These are phyloP conservation scores for Pyrrhia umbra DNA, from an alignment of 2,888 invertebrate species.

Conservation along the genomic window DNA sequence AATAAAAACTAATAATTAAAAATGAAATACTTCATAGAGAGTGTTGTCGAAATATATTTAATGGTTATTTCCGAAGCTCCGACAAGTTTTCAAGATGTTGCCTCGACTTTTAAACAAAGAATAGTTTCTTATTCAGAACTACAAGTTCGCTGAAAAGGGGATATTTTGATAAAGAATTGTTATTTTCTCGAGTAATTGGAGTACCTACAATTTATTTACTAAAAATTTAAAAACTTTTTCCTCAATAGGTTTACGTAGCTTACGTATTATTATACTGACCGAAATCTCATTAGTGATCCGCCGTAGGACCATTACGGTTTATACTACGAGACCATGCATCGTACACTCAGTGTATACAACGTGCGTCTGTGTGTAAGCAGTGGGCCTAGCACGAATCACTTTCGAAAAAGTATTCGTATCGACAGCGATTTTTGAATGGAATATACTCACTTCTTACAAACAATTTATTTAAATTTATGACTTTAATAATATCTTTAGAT, in stretches of 20 bases:
- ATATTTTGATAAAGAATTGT: conserved; percentile 22
- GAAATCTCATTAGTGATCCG: too few species aligned
- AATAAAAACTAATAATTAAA: conserved; percentile 2
- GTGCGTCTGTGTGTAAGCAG: too few species aligned
- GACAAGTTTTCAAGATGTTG: conserved; percentile 32
- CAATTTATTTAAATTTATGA: too few species aligned
- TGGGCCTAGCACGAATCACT: too few species aligned
- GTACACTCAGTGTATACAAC: too few species aligned
- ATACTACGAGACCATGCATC: too few species aligned
- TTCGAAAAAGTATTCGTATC: too few species aligned
- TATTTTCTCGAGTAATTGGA: conserved; percentile 24
- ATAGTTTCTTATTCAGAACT: conserved; percentile 42
- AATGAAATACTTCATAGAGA: conserved; percentile 13
- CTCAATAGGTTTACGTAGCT: conserved; percentile 22
- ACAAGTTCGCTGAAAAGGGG: conserved; percentile 25
- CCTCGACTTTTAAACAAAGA: conserved; percentile 24
- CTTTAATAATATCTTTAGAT: too few species aligned
- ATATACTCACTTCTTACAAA: too few species aligned
- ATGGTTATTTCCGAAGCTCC: conserved; percentile 26
- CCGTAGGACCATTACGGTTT: too few species aligned
- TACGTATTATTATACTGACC: not conserved
- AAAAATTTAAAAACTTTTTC: conserved; percentile 7
- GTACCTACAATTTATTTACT: conserved; percentile 10
- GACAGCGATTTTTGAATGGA: too few species aligned
- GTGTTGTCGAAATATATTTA: conserved; percentile 34